Base-by-base conservation (phyloP, 2,888 invertebrate genomes). In the Helobdella robusta region DNA sequence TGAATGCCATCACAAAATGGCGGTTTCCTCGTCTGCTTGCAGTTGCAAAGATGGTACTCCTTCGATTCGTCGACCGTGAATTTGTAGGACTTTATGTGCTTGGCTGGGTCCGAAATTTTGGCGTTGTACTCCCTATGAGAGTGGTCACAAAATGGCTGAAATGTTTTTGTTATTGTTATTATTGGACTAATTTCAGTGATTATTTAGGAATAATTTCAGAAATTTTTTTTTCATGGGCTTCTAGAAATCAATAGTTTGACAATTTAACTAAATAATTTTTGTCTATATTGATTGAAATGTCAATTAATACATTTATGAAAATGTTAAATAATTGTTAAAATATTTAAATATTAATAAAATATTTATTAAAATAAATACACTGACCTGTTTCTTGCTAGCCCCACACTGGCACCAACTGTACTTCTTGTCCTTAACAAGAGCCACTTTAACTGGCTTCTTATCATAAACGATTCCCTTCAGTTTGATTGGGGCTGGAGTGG, bases 1-100 rank as follows among this genome's bases (percentile, higher is more conserved):
- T 97, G 97, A 15, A 91, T 86, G 6, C 95, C 95, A 82, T 98
- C 97, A 81, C 97, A 98, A 79, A 94, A 95, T 0, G 97, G 97
- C 70, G 91, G 83, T 72, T 89, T 88, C 58, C 84, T 84, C 0
- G 94, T 92, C 76, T 94, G 94, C 80, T 98, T 98, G 78, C 97
- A 98, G 77, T 91, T 91, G 78, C 97, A 98, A 18, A 98, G 82
- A 89, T 91, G 93, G 77, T 93, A 94, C 25, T 91, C 89, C 74
- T 89, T 91, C 0, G 87, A 87, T 81, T 92, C 87, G 59, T 86
- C 85, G 1, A 95, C 92, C 71, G 83, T 82, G 76, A 95, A 94
- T 68, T 84, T 82, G 6, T 94, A 81, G 0, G 97, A 97, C 70
- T 85, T 32, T 67, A 71, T 74, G 58, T 71, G 86, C 58, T 86